Conservation (phyloP, 2,888 invertebrate species). For the Campaea margaritaria region DNA sequence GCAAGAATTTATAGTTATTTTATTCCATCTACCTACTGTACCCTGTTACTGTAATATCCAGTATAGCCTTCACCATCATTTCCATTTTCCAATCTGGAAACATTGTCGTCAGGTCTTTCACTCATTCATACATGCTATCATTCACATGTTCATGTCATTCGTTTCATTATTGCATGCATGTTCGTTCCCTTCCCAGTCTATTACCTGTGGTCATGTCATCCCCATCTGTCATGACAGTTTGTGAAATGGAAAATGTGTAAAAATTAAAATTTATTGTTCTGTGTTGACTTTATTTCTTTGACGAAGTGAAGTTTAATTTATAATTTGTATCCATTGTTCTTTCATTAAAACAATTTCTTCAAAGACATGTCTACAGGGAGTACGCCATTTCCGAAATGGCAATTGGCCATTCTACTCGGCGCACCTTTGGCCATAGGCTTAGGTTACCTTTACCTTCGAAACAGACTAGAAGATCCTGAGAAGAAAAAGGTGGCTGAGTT, state of each 20-base stretch:
- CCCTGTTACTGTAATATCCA: too few species aligned
- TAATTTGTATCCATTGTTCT: constrained; percentile 63
- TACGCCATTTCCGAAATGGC: constrained; percentile 92
- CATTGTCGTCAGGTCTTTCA: too few species aligned
- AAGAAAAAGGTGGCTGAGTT: constrained; percentile 81
- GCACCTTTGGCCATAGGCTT: constrained; percentile 93
- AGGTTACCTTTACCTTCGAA: constrained; percentile 91
- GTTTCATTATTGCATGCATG: too few species aligned
- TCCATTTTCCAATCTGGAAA: too few species aligned
- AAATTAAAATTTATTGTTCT: constrained; percentile 64
- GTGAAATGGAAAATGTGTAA: constrained; percentile 64
- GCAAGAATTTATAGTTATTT: too few species aligned
- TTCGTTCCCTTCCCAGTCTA: too few species aligned
- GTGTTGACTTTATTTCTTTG: constrained; percentile 54
- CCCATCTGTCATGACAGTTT: constrained; percentile 46
- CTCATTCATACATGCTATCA: too few species aligned
- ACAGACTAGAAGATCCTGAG: constrained; percentile 82
- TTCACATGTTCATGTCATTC: too few species aligned
- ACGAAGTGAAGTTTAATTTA: constrained; percentile 63
- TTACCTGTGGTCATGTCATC: constrained; percentile 9
- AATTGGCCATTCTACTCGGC: constrained; percentile 93
- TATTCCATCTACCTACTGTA: too few species aligned
- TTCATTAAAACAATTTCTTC: constrained; percentile 49
- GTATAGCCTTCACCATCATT: too few species aligned
- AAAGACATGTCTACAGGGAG: constrained; percentile 81